Conservation (phyloP, 1,140 invertebrate genomes). For the Euura lappo region DNA sequence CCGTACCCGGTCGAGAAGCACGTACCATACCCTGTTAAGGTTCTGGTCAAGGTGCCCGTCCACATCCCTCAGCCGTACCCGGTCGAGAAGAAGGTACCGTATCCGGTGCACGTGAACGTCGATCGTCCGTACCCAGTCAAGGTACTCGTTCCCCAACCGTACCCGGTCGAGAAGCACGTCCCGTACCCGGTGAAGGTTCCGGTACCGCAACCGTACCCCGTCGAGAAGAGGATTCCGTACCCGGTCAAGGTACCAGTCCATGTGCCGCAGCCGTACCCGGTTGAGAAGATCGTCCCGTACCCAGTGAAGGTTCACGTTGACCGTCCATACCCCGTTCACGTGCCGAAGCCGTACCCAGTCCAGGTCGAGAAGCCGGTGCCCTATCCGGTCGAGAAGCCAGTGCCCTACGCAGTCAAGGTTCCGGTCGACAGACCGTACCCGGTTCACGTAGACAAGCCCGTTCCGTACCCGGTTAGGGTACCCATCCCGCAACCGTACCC, state of each 20-base stretch:
- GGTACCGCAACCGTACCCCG: slow-evolving; percentile 76
- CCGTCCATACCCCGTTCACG: slow-evolving; percentile 66
- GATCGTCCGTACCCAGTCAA: slow-evolving; percentile 71
- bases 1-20: slow-evolving; percentile 73
- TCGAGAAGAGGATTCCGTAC: slow-evolving; percentile 69
- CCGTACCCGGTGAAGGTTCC: slow-evolving; percentile 72
- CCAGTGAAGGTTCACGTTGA: slow-evolving; percentile 69
- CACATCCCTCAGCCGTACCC: slow-evolving; percentile 73
- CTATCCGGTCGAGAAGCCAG: slow-evolving; percentile 55
- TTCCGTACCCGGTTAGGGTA: slow-evolving; percentile 37
- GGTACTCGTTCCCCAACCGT: slow-evolving; percentile 71
- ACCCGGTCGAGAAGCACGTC: slow-evolving; percentile 70
- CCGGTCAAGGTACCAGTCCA: slow-evolving; percentile 70
- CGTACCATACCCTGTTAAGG: slow-evolving; percentile 71
- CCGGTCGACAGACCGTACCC: slow-evolving; percentile 31
- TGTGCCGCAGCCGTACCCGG: slow-evolving; percentile 67
- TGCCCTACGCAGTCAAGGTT: slow-evolving; percentile 33
- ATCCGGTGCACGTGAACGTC: slow-evolving; percentile 74
- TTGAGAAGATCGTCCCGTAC: slow-evolving; percentile 70
- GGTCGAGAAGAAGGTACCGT: slow-evolving; percentile 71
- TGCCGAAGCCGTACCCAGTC: slow-evolving; percentile 63
- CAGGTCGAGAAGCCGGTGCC: slow-evolving; percentile 64
- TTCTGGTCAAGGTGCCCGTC: slow-evolving; percentile 71
- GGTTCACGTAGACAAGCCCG: slow-evolving; percentile 30
- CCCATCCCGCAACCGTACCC: slow-evolving; percentile 40